Percentiles rank a stretch among this genome's conserved stretches.
These are phyloP conservation scores for Sclerodermus sp. DNA, from an alignment of 2,888 invertebrate genomes.

Conservation along the genomic window DNA sequence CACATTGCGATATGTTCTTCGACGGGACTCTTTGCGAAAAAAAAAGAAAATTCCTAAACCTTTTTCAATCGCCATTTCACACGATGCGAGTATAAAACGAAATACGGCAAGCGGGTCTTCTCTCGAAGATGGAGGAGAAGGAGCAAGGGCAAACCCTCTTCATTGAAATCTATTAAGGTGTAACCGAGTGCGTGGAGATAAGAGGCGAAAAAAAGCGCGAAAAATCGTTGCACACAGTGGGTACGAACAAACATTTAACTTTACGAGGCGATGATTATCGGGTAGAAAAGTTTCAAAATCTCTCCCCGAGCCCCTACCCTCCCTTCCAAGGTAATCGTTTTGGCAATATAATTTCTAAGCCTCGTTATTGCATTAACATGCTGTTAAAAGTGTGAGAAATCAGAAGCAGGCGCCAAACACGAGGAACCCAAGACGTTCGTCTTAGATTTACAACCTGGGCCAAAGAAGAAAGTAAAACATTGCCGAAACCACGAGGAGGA, in stretches of 20 bases:
- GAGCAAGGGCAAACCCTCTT: too few species aligned
- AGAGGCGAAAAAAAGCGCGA: too few species aligned
- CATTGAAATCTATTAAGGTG: too few species aligned
- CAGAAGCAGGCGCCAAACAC: neutral
- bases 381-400: slow-evolving; percentile 6
- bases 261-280: slow-evolving; percentile 23
- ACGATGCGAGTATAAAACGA: too few species aligned
- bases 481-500: too few species aligned
- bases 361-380: slow-evolving; percentile 8
- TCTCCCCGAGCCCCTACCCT: slow-evolving; percentile 1
- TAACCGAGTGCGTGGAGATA: too few species aligned
- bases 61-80: too few species aligned
- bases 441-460: slow-evolving; percentile 8
- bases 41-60: too few species aligned
- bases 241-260: slow-evolving; percentile 1
- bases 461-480: too few species aligned
- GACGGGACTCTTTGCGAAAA: neutral
- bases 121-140: too few species aligned
- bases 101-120: too few species aligned
- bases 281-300: neutral
- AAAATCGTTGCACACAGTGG: too few species aligned
- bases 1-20: neutral
- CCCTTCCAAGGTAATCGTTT: slow-evolving; percentile 9
- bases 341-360: slow-evolving; percentile 6
- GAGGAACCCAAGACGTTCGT: neutral